These are phyloP conservation scores for Sorex fumeus DNA, from an alignment of 2,113 vertebrate species.

Conservation along the genomic window DNA sequence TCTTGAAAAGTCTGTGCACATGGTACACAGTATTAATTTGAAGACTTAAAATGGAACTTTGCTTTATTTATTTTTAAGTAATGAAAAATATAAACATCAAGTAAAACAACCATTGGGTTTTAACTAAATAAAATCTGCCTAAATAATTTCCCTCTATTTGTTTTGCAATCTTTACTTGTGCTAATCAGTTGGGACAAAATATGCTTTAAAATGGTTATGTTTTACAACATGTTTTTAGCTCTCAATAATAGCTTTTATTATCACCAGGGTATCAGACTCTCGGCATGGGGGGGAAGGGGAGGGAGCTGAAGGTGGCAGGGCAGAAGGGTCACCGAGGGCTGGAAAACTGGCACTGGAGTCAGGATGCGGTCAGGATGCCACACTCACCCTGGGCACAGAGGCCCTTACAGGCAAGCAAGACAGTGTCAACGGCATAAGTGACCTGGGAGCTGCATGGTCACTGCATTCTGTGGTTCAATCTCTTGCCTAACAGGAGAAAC, in stretches of 20 bases:
- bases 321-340: too few species aligned
- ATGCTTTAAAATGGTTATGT: background rate
- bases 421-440: background rate
- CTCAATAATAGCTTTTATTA: too few species aligned
- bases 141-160: background rate
- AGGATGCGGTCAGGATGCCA: too few species aligned
- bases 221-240: background rate
- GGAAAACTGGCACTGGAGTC: too few species aligned
- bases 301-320: too few species aligned
- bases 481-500: background rate
- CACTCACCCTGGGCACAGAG: too few species aligned
- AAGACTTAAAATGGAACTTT: conserved; percentile 44
- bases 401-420: background rate
- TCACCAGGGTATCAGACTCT: too few species aligned
- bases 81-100: conserved; percentile 44
- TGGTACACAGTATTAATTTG: conserved; percentile 18
- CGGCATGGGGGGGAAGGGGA: too few species aligned
- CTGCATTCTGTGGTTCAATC: background rate
- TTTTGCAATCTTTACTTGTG: conserved; percentile 1
- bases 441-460: background rate
- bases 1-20: background rate
- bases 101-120: conserved; percentile 31
- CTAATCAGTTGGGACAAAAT: background rate
- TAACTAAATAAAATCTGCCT: conserved; percentile 13
- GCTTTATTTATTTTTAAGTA: background rate